Base-by-base conservation (phyloP, 2,797 vertebrate species). In the Siniperca undulata region DNA sequence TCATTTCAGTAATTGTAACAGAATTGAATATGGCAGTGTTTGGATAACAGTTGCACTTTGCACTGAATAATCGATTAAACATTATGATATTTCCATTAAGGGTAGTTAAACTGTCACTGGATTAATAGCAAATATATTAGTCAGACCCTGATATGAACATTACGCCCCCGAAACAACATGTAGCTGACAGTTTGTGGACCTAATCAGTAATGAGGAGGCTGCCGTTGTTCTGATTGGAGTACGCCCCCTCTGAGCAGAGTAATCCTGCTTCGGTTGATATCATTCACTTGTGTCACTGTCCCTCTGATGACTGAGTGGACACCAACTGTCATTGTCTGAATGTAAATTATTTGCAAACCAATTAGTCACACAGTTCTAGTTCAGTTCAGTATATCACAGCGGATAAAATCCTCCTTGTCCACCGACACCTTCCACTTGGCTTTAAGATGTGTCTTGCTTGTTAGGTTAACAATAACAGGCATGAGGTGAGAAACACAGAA, bases 291-390 rank as follows among this genome's bases (percentile, higher is more conserved):
- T 75, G 80, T 75, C 70, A 20, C 77, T 87, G 44, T 65, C 16
- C 40, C 62, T 78, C 85, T 79, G 80, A 89, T 83, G 67, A 89
- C 84, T 60, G 79, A 82, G 64, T 77, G 70, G 77, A 87, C 83
- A 81, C 73, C 77, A 82, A 70, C 79, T 82, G 80, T 69, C 80
- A 78, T 77, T 42, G 48, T 62, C 61, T 78, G 52, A 80, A 69
- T 71, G 52, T 70, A 69, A 81, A 87, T 70, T 71, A 73, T 74
- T 59, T 68, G 58, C 40, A 69, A 76, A 80, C 24, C 70, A 81
- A 85, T 89, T 89, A 84, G 75, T 84, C 82, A 64, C 59, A 75
- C 22, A 1, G 50, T 38, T 56, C 38, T n/a, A 22, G 2, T 66
- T 67, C 79, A 66, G 52, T 66, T 78, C 42, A 61, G 55, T 46